A percentile compares a stretch with the other conserved stretches of the same genome.
phyloP scores from a whole-genome alignment of 2,888 invertebrate species.

The Anorthoa munda region DNA sequence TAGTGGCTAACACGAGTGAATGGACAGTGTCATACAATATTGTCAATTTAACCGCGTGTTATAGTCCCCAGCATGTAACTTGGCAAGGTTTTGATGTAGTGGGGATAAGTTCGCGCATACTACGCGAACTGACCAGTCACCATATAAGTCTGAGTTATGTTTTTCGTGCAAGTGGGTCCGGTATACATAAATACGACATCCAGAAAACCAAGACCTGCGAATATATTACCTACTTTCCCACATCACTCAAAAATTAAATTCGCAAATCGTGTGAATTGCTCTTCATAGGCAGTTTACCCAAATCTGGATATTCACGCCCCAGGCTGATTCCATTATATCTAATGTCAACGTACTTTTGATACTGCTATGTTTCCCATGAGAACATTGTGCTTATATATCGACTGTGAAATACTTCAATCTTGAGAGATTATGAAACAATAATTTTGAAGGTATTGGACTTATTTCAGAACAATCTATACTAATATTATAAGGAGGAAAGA shows the following conservation, averaged over 20 bases:
- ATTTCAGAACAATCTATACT: too few species aligned
- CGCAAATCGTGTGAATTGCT: slow-evolving; percentile 16
- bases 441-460: not conserved
- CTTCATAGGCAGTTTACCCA: slow-evolving; percentile 28
- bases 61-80: too few species aligned
- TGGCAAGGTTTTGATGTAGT: too few species aligned
- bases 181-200: too few species aligned
- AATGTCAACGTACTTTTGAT: slow-evolving; percentile 52
- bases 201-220: not conserved
- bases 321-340: slow-evolving; percentile 43
- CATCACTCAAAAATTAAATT: slow-evolving; percentile 6
- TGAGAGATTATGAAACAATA: not conserved
- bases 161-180: too few species aligned
- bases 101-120: too few species aligned
- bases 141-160: too few species aligned
- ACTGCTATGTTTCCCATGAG: slow-evolving; percentile 51
- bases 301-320: slow-evolving; percentile 48
- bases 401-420: slow-evolving; percentile 21
- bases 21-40: too few species aligned
- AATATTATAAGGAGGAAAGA: too few species aligned
- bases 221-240: slow-evolving; percentile 18
- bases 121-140: too few species aligned
- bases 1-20: too few species aligned
- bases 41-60: too few species aligned
- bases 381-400: slow-evolving; percentile 10